A percentile compares a stretch with the other conserved stretches of the same genome.
phyloP scores from a whole-genome alignment of 2,797 vertebrate species.

The Halcyon badia region DNA sequence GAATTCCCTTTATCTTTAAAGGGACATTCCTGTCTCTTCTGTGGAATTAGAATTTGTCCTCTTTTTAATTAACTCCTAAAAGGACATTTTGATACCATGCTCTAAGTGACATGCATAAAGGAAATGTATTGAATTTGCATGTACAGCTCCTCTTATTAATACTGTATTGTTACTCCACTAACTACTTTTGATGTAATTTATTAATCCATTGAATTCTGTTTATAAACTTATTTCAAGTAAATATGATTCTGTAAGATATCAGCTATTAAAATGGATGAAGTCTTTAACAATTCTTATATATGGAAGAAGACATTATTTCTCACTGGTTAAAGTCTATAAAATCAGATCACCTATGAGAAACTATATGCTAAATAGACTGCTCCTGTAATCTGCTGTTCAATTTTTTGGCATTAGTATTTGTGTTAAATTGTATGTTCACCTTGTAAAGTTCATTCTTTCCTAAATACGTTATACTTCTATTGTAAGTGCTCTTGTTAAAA shows the following conservation, averaged over 20 bases:
- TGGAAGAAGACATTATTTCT: not conserved
- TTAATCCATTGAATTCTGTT: not conserved
- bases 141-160: not conserved
- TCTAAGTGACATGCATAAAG: not conserved
- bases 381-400: not conserved
- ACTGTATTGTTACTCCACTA: not conserved
- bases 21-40: not conserved
- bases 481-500: conserved; percentile 39
- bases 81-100: not conserved
- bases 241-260: not conserved
- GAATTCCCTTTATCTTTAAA: not conserved
- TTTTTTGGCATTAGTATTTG: not conserved
- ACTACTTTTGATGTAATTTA: not conserved
- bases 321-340: not conserved
- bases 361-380: not conserved
- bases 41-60: not conserved
- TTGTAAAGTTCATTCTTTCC: conserved; percentile 49
- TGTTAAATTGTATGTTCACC: conserved; percentile 25
- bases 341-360: not conserved
- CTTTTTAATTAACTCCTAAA: not conserved
- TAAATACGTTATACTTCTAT: conserved; percentile 25
- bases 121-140: not conserved
- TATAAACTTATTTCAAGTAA: not conserved
- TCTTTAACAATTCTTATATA: not conserved
- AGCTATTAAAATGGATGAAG: not conserved